Evolutionary conservation across 1,140 invertebrate species (phyloP).

Genomic region (Neotoxoptera formosana): DNA sequence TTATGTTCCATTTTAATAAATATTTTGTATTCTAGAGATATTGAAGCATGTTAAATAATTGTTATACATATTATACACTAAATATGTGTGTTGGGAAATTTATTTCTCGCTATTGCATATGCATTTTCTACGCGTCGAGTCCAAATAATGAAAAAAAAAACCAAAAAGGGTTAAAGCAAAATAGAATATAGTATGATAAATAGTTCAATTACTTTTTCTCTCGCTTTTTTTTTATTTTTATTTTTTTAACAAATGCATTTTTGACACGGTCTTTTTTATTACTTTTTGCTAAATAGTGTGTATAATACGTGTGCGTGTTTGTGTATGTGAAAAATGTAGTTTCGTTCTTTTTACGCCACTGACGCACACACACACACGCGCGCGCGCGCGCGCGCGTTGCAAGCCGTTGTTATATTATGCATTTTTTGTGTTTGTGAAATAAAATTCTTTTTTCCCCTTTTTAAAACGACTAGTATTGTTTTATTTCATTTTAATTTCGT

Average conservation of each 20-base stretch:
- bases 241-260: constrained; percentile 25
- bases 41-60: background rate
- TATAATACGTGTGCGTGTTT: background rate
- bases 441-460: background rate
- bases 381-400: background rate
- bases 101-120: background rate
- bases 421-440: background rate
- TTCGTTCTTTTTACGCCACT: background rate
- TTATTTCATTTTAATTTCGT: background rate
- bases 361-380: background rate
- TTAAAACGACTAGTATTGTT: background rate
- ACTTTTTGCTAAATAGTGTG: constrained; percentile 1
- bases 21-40: background rate
- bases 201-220: background rate
- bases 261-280: constrained; percentile 40
- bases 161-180: constrained; percentile 13
- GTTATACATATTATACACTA: background rate
- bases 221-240: background rate
- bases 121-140: background rate
- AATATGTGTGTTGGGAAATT: background rate
- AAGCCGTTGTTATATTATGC: background rate
- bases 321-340: background rate
- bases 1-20: no score
- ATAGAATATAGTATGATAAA: constrained; percentile 33
- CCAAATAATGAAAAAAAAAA: background rate